phyloP scores from a whole-genome alignment of 2,888 invertebrate species.

The Hedya salicella region DNA sequence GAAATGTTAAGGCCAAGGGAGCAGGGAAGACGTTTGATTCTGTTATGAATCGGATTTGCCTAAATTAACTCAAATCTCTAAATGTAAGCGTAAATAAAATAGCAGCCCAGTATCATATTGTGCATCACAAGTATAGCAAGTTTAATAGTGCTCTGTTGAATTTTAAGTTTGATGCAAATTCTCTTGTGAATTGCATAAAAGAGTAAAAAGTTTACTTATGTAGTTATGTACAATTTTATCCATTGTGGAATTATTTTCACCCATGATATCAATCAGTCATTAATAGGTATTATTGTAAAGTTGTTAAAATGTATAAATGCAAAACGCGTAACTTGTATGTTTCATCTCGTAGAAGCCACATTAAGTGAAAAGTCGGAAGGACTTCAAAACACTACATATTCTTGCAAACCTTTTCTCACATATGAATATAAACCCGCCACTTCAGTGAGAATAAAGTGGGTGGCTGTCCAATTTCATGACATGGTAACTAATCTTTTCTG shows the following conservation, averaged over 20 bases:
- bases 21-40: slow-evolving; percentile 61
- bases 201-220: too few species aligned
- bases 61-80: slow-evolving; percentile 32
- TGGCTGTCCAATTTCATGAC: not conserved
- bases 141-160: slow-evolving; percentile 2
- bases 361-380: slow-evolving; percentile 2
- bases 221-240: too few species aligned
- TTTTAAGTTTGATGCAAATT: not conserved
- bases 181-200: not conserved
- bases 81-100: slow-evolving; percentile 31
- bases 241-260: too few species aligned
- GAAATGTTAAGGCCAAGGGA: slow-evolving; percentile 54
- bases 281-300: too few species aligned
- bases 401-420: slow-evolving; percentile 12
- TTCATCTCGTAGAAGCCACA: not conserved
- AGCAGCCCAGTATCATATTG: slow-evolving; percentile 23
- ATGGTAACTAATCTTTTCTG: not conserved
- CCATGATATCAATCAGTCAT: too few species aligned
- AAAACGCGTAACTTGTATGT: not conserved
- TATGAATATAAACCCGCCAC: slow-evolving; percentile 23
- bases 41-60: slow-evolving; percentile 53
- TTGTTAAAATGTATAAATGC: not conserved
- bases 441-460: slow-evolving; percentile 5
- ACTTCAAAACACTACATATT: slow-evolving; percentile 12
- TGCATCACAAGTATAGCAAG: slow-evolving; percentile 1